Percentiles rank a stretch among this genome's conserved stretches.
phyloP scores from a whole-genome alignment of 2,113 vertebrate genomes.

The Etheostoma spectabile region DNA sequence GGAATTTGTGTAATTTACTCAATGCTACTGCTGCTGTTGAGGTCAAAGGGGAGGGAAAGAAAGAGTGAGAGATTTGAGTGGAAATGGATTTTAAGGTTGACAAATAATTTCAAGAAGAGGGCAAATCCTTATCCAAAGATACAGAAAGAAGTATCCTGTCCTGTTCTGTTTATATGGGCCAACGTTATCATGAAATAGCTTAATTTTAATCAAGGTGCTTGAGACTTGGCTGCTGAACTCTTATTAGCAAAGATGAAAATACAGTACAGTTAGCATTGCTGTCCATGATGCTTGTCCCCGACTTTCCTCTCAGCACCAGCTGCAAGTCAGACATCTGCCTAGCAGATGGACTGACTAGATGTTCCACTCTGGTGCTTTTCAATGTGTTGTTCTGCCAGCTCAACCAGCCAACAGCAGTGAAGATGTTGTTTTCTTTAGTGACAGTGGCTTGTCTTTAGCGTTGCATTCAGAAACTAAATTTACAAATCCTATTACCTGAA shows the following conservation, averaged over 20 bases:
- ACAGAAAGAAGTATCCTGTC: background rate
- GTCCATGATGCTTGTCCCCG: conserved; percentile 29
- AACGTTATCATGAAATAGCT: background rate
- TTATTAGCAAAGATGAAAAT: conserved; percentile 53
- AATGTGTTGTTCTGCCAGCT: background rate
- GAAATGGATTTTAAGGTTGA: background rate
- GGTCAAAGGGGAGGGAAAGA: conserved; percentile 34
- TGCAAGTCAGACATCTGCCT: conserved; percentile 74
- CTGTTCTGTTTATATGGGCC: background rate
- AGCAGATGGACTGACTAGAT: conserved; percentile 60
- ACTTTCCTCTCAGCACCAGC: conserved; percentile 44
- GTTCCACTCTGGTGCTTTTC: conserved; percentile 20
- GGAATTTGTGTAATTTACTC: conserved; percentile 41
- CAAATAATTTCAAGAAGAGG: conserved; percentile 8
- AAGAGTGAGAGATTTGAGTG: conserved; percentile 2
- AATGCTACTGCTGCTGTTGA: conserved; percentile 3
- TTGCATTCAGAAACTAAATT: conserved; percentile 25
- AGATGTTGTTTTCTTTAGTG: background rate
- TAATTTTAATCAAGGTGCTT: conserved; percentile 24
- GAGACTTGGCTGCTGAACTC: conserved; percentile 24
- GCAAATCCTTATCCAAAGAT: background rate
- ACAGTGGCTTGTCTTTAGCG: background rate
- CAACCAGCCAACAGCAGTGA: background rate
- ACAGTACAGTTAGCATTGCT: conserved; percentile 46
- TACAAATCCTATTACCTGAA: conserved; percentile 8